Base-by-base conservation (phyloP, 1,140 invertebrate species). In the Drosophila sechellia region DNA sequence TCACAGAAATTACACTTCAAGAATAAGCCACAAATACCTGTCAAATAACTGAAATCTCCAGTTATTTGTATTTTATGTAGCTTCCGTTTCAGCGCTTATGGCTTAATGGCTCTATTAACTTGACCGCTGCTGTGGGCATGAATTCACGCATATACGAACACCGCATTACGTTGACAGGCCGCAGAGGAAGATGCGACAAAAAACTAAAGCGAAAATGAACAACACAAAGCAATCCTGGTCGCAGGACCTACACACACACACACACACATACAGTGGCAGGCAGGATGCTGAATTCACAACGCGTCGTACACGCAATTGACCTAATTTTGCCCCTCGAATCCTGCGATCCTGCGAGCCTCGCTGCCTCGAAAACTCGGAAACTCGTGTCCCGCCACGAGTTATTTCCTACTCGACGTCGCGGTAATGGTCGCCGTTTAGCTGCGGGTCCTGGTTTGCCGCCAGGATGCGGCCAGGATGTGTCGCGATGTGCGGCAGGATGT, bases 231-330 rank as follows among this genome's bases (percentile, higher is more conserved):
- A 61, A 61, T 72, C 72, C 78, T 66, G 77, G 63, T 20, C 48
- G n/a, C 66, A 70, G 66, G 66, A 46, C 53, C 20, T 42, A 25
- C 61, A 52, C 64, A 35, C 20, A 25, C 20, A 49, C 42, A 17
- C 25, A n/a, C n/a, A n/a, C n/a, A 49, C 15, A 22, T n/a, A 39
- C 15, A 34, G 6, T 13, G 8, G 27, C 48, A 63, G 73, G 53
- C 66, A 75, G 70, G 71, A 76, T 71, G 65, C 79, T 49, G 42
- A 46, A 81, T 70, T 68, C 60, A 43, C 74, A 70, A 70, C 74
- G 61, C 70, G 64, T 61, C 68, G 56, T 74, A 71, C 58, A 70
- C 76, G 57, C 81, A 77, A 77, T 84, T 84, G 81, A 85, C 81
- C 81, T 61, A 77, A 85, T 84, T 84, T 84, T 5, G 15, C 65